Conservation (phyloP, 2,113 vertebrate species). For the Stegastes partitus region DNA sequence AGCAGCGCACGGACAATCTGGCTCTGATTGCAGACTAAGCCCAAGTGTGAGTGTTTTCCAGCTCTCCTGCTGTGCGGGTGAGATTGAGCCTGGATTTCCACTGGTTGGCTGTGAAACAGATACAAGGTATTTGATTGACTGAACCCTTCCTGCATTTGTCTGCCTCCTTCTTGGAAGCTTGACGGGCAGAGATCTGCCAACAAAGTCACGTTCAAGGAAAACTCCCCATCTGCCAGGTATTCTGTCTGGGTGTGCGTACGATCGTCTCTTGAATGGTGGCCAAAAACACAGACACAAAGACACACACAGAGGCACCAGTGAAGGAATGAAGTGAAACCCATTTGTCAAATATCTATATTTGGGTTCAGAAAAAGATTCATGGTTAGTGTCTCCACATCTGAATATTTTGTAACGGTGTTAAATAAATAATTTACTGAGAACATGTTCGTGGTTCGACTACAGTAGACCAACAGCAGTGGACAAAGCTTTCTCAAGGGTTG, state of each 20-base stretch:
- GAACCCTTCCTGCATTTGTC: conserved; percentile 35
- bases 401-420: not conserved
- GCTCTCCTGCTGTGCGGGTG: conserved; percentile 44
- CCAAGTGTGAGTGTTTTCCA: conserved; percentile 31
- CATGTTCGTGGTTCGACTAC: not conserved
- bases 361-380: not conserved
- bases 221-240: conserved; percentile 49
- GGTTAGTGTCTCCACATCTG: not conserved
- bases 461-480: not conserved
- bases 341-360: not conserved
- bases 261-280: conserved; percentile 23
- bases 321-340: not conserved
- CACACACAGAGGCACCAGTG: not conserved
- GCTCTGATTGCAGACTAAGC: conserved; percentile 35
- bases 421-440: not conserved
- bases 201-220: conserved; percentile 45
- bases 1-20: conserved; percentile 28
- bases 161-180: conserved; percentile 50
- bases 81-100: conserved; percentile 50
- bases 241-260: conserved; percentile 10
- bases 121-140: conserved; percentile 35
- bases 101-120: conserved; percentile 58
- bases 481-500: not conserved
- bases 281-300: conserved; percentile 41
- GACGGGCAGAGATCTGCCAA: conserved; percentile 35